These are phyloP conservation scores for Catharus minimus DNA, from an alignment of 2,113 vertebrate species.

Conservation along the genomic window DNA sequence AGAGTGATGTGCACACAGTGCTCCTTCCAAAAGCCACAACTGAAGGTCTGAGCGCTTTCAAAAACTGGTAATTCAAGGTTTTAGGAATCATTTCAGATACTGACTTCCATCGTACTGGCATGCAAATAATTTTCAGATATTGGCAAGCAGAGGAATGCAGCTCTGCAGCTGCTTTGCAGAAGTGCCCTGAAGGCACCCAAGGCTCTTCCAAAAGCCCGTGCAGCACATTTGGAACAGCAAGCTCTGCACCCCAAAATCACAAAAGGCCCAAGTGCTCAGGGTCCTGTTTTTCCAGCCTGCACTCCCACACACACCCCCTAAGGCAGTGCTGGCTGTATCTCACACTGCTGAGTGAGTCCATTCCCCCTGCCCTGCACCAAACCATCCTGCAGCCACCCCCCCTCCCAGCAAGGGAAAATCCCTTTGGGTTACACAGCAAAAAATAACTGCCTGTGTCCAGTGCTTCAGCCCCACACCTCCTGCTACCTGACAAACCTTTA, in stretches of 20 bases:
- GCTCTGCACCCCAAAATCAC: background rate
- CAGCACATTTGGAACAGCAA: background rate
- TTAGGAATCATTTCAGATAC: background rate
- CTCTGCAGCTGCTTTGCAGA: background rate
- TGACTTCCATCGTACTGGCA: background rate
- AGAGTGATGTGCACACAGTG: rapidly evolving
- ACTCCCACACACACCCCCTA: background rate
- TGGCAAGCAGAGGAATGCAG: background rate
- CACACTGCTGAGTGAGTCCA: rapidly evolving
- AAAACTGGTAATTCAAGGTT: background rate
- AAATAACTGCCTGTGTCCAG: background rate
- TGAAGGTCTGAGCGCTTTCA: background rate
- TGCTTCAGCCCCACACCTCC: background rate
- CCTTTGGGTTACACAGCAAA: background rate
- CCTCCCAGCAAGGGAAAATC: background rate
- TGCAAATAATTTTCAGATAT: background rate
- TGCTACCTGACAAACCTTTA: background rate
- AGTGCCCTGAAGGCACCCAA: background rate
- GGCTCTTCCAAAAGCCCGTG: background rate
- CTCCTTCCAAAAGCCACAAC: background rate
- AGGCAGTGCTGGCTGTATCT: background rate
- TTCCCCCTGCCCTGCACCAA: background rate
- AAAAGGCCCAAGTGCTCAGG: background rate
- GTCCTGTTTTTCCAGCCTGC: background rate
- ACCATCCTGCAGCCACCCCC: background rate